Evolutionary conservation across 2,113 vertebrate species (phyloP).

Genomic region (Eretmochelys imbricata): DNA sequence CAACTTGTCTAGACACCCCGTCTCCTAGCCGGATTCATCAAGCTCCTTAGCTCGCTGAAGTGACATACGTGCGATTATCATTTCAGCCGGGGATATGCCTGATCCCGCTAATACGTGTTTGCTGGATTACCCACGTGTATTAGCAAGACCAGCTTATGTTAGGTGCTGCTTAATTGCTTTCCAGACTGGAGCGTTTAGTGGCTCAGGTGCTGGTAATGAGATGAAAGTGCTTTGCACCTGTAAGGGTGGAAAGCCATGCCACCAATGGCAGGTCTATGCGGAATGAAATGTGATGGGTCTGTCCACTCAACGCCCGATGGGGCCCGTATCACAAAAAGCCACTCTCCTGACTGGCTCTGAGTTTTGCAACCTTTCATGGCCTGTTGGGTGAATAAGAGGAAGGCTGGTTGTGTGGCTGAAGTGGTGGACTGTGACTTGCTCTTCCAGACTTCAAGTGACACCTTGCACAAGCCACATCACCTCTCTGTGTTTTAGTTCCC

Average conservation of each 20-base stretch:
- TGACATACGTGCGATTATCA: constrained; percentile 70
- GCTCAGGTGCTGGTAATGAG: accelerated
- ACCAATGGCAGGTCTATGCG: not conserved
- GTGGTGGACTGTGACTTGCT: not conserved
- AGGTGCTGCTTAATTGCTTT: not conserved
- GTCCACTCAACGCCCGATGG: accelerated
- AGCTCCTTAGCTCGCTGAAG: constrained; percentile 45
- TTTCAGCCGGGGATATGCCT: constrained; percentile 51
- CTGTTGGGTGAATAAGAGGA: not conserved
- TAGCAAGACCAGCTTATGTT: not conserved
- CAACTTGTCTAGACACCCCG: constrained; percentile 74
- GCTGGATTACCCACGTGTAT: constrained; percentile 2
- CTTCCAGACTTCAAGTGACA: not conserved
- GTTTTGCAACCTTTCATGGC: not conserved
- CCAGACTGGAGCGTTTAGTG: not conserved
- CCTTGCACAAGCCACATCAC: not conserved
- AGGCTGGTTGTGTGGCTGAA: not conserved
- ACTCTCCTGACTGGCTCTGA: not conserved
- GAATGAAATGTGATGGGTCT: accelerated
- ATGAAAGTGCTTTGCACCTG: not conserved
- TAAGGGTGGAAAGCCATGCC: not conserved
- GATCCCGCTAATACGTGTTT: not conserved
- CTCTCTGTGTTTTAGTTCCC: accelerated
- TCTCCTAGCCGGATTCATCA: constrained; percentile 59
- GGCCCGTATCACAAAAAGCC: accelerated